Base-by-base conservation (phyloP, 2,888 invertebrate species). In the Thecocarcelia acutangulata region DNA sequence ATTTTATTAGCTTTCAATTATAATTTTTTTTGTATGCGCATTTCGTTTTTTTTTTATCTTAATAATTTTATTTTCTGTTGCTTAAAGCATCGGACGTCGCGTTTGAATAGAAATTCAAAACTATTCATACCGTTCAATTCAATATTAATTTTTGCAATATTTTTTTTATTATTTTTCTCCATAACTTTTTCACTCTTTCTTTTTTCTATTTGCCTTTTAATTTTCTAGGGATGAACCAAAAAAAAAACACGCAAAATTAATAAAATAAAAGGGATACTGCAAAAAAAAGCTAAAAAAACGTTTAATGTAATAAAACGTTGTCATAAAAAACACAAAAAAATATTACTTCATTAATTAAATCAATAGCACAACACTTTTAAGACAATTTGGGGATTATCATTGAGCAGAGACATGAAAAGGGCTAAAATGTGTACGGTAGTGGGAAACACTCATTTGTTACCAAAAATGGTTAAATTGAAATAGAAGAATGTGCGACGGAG, bases 301-400 rank as follows among this genome's bases (percentile, higher is more conserved):
- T 13, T 52, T 33, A 48, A 42, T n/a, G 28, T 42, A 68, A 72
- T n/a, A 24, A n/a, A 21, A 52, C 19, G 9, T 9, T 33, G 33
- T 3, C 33, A 40, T 58, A 19, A 64, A 44, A 69, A 56, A 54
- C 44, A 33, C n/a, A 46, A 50, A 40, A 17, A 21, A 58, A 40
- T 37, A 68, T 46, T 46, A 40, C 33, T 46, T 59, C 54, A 59
- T 58, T 74, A 78, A 48, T 64, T 70, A 75, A 75, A 63, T 75
- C 82, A 78, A 78, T 70, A 82, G 68, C 56, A 3, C 33, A 82
- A 54, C 4, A 61, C 17, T 74, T 78, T 61, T 37, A 75, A 78
- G 74, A 75, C 74, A 82, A 82, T 82, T 82, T 66, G 59, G 74
- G 74, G 59, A 73, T 78, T 82, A 78, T 59, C 44, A 58, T 54